phyloP scores from a whole-genome alignment of 2,113 vertebrate genomes.

The Cyprinodon tularosa region DNA sequence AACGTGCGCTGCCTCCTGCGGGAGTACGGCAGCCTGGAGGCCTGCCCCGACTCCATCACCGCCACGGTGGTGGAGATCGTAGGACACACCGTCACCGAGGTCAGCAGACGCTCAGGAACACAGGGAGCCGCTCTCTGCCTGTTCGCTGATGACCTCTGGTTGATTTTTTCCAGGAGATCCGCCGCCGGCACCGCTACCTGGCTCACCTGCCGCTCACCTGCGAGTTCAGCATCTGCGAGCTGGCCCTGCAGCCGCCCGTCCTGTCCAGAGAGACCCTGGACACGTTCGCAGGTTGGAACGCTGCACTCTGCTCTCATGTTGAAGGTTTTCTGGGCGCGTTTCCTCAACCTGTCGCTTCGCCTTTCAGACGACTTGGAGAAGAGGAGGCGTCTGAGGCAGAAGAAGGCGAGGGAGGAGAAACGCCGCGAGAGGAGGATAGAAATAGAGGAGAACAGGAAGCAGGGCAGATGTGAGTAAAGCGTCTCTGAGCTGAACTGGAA shows the following conservation, averaged over 20 bases:
- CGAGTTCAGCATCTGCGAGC: slow-evolving; percentile 98
- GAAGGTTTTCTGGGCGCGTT: no score
- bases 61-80: slow-evolving; percentile 93
- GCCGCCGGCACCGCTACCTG: slow-evolving; percentile 93
- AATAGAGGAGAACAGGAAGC: slow-evolving; percentile 96
- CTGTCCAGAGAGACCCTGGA: slow-evolving; percentile 94
- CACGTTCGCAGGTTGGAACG: slow-evolving; percentile 87
- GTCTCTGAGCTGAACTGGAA: background rate
- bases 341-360: background rate
- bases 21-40: slow-evolving; percentile 94
- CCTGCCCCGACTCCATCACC: slow-evolving; percentile 91
- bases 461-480: slow-evolving; percentile 90
- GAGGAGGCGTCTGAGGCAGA: slow-evolving; percentile 90
- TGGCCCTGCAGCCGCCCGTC: slow-evolving; percentile 89
- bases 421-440: slow-evolving; percentile 94
- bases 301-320: background rate
- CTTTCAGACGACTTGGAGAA: slow-evolving; percentile 92
- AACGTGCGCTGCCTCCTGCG: slow-evolving; percentile 93
- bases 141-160: background rate
- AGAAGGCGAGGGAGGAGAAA: slow-evolving; percentile 94
- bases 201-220: slow-evolving; percentile 97
- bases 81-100: slow-evolving; percentile 95
- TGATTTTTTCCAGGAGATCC: slow-evolving; percentile 84
- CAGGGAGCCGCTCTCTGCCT: no score
- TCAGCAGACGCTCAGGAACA: slow-evolving; percentile 51